phyloP scores from a whole-genome alignment of 2,797 vertebrate species.

The Notoglanidium macrostoma region DNA sequence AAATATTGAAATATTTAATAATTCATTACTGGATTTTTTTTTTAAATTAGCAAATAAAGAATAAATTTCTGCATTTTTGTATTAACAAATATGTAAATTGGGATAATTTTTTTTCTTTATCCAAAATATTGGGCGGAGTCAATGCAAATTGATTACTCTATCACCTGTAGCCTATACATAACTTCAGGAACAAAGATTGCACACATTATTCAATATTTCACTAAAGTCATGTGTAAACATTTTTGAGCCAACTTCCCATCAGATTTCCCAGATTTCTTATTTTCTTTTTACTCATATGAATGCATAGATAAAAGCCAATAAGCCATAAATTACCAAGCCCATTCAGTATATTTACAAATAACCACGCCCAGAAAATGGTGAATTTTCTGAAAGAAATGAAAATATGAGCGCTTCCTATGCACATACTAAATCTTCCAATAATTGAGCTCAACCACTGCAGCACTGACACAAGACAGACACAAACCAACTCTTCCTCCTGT shows the following conservation, averaged over 20 bases:
- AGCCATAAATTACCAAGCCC: too few species aligned
- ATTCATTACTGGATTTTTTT: not conserved
- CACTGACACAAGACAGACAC: not conserved
- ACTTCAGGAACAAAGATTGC: too few species aligned
- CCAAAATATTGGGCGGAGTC: not conserved
- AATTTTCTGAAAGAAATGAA: not conserved
- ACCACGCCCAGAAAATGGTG: not conserved
- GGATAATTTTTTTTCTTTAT: not conserved
- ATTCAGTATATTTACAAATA: not conserved
- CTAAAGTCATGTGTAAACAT: not conserved
- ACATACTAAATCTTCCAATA: not conserved
- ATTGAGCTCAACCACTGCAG: not conserved
- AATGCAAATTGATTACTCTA: not conserved
- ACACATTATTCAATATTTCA: not conserved
- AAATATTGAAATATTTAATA: not conserved
- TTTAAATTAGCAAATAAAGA: not conserved
- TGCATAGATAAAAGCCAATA: not conserved
- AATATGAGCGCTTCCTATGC: not conserved
- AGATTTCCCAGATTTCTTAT: not conserved
- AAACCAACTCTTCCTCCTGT: not conserved
- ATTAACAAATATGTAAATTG: not conserved
- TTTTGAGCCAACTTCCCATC: not conserved
- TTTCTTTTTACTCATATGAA: not conserved
- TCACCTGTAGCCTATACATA: too few species aligned
- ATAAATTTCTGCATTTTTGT: not conserved